Base-by-base conservation (phyloP, 2,888 invertebrate species). In the Microplitis deprimator region DNA sequence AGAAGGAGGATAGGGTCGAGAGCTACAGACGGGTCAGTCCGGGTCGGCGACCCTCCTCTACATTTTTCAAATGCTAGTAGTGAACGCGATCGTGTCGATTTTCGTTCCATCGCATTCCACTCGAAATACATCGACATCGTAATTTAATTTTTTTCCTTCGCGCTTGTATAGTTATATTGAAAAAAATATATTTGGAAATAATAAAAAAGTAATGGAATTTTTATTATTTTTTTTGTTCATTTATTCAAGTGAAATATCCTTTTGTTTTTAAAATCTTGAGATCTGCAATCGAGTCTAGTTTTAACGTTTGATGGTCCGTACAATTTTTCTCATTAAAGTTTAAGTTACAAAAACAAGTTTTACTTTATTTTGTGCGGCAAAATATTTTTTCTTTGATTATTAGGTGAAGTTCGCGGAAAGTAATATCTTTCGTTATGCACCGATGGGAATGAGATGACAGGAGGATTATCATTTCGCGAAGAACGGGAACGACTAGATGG, bases 31-130 rank as follows among this genome's bases (percentile, higher is more conserved):
- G 64, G 75, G 75, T 75, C 75, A 75, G 64, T 70, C 70, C 70
- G 75, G 75, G 75, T 75, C 75, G 75, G 75, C 75, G 75, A 75
- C 75, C 75, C 75, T 70, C 70, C 75, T 70, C 64, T 75, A 70
- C 70, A 75, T 75, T 75, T 75, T 75, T 75, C 75, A 75, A 73
- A 73, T 73, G 60, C 73, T 73, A 73, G 64, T 50, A 65, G 65
- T 65, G 62, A 13, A 38, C 50, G 73, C 40, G 73, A 73, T 65
- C 62, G 69, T 68, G 62, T 62, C 61, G 68, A 41, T 73, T 64
- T 73, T 61, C 61, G 59, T 73, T 73, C 59, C 73, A 73, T 67
- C 59, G 65, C 39, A n/a, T n/a, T 16, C 60, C 39, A 61, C 61
- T 62, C 62, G 70, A 70, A 71, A 70, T 60, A 60, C 60, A 70